phyloP scores from a whole-genome alignment of 2,888 invertebrate species.

The Crossocerus cetratus region DNA sequence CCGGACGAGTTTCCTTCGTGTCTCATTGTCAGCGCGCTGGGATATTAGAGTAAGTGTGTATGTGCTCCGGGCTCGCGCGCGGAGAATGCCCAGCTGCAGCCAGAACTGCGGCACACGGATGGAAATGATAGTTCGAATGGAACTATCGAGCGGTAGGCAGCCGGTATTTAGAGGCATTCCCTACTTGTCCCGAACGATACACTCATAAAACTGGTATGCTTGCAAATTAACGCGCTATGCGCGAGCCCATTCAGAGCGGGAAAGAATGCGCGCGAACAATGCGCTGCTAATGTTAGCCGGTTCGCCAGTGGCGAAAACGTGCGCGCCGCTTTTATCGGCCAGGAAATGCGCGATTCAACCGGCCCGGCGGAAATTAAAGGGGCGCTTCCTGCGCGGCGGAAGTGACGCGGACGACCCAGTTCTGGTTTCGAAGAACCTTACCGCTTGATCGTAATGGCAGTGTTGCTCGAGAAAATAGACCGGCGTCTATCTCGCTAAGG shows the following conservation, averaged over 20 bases:
- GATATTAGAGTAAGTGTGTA: too few relatives aligned
- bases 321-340: constrained; percentile 34
- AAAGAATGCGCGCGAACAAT: constrained; percentile 44
- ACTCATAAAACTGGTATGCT: constrained; percentile 50
- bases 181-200: constrained; percentile 42
- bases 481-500: too few relatives aligned
- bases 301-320: constrained; percentile 22
- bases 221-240: constrained; percentile 47
- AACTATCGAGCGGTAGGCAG: constrained; percentile 35
- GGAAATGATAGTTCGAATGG: constrained; percentile 40
- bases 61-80: too few relatives aligned
- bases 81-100: constrained; percentile 20
- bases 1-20: too few relatives aligned
- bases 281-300: constrained; percentile 35
- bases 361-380: constrained; percentile 18
- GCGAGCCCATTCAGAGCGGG: background rate
- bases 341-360: constrained; percentile 13
- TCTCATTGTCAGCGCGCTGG: too few relatives aligned
- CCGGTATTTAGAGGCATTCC: constrained; percentile 58
- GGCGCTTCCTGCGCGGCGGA: too few relatives aligned
- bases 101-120: constrained; percentile 36
- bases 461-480: too few relatives aligned
- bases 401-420: too few relatives aligned
- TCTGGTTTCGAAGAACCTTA: too few relatives aligned
- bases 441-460: too few relatives aligned